These are phyloP conservation scores for Tangara arthus DNA, from an alignment of 2,797 vertebrate genomes.

Conservation along the genomic window DNA sequence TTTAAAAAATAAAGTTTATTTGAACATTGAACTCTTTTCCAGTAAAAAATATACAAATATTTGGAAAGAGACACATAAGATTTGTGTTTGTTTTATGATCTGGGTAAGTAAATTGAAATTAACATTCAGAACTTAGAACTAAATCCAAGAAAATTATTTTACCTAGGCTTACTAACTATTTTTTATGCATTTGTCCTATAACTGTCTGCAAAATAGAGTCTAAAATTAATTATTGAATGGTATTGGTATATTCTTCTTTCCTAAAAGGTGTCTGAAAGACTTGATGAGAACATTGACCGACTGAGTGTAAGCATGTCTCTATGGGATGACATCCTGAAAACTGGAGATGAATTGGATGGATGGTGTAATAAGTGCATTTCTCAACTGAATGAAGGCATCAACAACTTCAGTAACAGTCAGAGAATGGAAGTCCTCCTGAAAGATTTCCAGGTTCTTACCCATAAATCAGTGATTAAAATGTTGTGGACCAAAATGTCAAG, in stretches of 20 bases:
- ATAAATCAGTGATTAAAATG: background rate
- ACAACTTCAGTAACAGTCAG: slow-evolving; percentile 80
- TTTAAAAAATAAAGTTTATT: background rate
- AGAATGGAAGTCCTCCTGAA: slow-evolving; percentile 78
- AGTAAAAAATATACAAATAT: background rate
- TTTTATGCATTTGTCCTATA: background rate
- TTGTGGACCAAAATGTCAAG: background rate
- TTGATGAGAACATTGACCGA: slow-evolving; percentile 85
- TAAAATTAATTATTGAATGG: background rate
- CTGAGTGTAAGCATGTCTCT: slow-evolving; percentile 79
- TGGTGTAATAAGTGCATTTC: slow-evolving; percentile 83
- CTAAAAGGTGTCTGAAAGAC: slow-evolving; percentile 85
- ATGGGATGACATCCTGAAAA: slow-evolving; percentile 87
- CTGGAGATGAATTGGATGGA: slow-evolving; percentile 84
- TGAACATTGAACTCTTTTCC: background rate
- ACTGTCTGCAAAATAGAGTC: background rate
- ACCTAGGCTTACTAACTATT: background rate
- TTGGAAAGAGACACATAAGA: background rate
- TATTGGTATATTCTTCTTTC: background rate
- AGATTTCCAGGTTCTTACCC: slow-evolving; percentile 84
- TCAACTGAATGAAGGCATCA: slow-evolving; percentile 81
- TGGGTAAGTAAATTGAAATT: background rate
- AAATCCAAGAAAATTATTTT: background rate
- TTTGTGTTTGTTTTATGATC: background rate
- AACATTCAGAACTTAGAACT: background rate